Percentiles rank a stretch among this genome's conserved stretches.
Evolutionary conservation across 2,113 vertebrate species (phyloP).

Genomic region (Ascaphus truei): DNA sequence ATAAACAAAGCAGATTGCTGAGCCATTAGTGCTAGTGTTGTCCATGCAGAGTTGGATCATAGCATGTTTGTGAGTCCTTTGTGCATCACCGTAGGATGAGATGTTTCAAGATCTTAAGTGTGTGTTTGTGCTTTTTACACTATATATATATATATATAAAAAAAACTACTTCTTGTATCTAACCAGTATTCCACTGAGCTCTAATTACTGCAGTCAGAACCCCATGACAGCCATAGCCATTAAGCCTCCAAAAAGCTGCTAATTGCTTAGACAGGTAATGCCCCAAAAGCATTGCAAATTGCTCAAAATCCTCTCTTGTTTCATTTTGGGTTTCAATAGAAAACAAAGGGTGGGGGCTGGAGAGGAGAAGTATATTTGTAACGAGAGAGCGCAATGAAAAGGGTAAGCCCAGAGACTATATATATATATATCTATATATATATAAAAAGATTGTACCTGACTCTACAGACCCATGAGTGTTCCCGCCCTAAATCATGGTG

Average conservation of each 20-base stretch:
- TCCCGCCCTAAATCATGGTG: no score
- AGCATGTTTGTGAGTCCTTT: background rate
- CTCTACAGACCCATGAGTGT: no score
- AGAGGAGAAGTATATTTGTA: no score
- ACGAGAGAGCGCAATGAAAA: no score
- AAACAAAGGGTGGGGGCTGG: no score
- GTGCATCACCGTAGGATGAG: background rate
- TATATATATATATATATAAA: conserved; percentile 42
- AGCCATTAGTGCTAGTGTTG: background rate
- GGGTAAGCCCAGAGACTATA: no score
- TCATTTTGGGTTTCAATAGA: no score
- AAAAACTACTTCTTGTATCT: conserved; percentile 63
- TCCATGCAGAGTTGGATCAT: background rate
- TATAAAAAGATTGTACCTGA: no score
- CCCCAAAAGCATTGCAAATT: no score
- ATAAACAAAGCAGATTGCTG: conserved; percentile 44
- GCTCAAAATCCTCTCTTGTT: no score
- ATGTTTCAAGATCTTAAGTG: conserved; percentile 43
- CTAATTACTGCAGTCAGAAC: conserved; percentile 78
- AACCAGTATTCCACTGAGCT: conserved; percentile 83
- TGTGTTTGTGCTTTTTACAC: conserved; percentile 60
- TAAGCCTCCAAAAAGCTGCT: conserved; percentile 70
- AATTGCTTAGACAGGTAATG: conserved; percentile 65
- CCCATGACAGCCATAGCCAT: conserved; percentile 69
- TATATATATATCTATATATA: no score